Evolutionary conservation across 2,113 vertebrate genomes (phyloP), one percentile per base, ranked within the genome.

Genomic region (Fukomys damarensis): DNA sequence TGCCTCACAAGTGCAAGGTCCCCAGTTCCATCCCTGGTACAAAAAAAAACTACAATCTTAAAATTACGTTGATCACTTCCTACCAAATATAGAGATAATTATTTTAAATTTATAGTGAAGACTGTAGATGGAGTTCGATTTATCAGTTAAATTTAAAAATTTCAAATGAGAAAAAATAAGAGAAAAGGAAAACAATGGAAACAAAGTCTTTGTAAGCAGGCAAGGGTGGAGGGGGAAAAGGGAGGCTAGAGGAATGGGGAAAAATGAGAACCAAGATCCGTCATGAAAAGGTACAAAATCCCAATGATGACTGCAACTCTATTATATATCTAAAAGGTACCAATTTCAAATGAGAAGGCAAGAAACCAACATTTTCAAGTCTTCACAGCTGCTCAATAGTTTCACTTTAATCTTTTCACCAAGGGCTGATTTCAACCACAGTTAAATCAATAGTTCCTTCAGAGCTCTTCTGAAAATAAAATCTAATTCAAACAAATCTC

Each of bases 371-470:
- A 79, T 52, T 94, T 94, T 93, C 61, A 86, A 52, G n/a, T 76
- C 8, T 95, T 66, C 72, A 59, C 24, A 72, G 38, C 59, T 96
- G 35, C 20, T 87, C 13, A 1, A 17, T 91, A 54, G 17, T 88
- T 85, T 96, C 28, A 30, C 32, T 94, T 65, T 85, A 82, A 87
- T 95, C 70, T 90, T 92, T 92, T 86, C 32, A 97, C n/a, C 46
- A 68, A 93, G 41, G 54, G 14, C 68, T 95, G 54, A 95, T 94
- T 97, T 94, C 77, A 91, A 66, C 86, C 86, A 83, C 32, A 82
- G 54, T 72, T 94, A 89, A 94, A 97, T 97, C 89, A 95, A 86
- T 94, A 96, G 54, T 74, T 89, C 32, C 86, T 95, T 85, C 54
- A 74, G 46, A 95, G 72, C 35, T 85, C 92, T 92, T 83, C 72